phyloP scores from a whole-genome alignment of 2,888 invertebrate genomes.

The Bursaphelenchus okinawaensis region DNA sequence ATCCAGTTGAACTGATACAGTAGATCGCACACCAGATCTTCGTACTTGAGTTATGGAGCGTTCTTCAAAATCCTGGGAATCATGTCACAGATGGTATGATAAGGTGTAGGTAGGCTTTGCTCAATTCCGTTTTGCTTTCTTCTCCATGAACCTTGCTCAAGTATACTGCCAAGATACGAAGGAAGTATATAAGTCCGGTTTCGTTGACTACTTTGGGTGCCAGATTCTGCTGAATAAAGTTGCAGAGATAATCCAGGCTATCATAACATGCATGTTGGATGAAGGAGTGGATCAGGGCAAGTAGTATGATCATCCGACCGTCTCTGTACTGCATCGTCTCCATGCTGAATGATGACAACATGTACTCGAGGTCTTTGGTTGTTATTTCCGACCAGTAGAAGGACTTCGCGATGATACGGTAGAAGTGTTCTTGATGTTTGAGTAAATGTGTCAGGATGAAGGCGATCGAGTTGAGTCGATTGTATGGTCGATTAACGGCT shows the following conservation, averaged over 20 bases:
- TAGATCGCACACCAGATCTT: conserved; percentile 48
- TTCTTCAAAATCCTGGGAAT: conserved; percentile 25
- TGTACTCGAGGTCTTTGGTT: conserved; percentile 20
- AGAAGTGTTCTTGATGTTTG: conserved; percentile 27
- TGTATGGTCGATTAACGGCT: conserved; percentile 39
- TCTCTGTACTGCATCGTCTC: conserved; percentile 30
- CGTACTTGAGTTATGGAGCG: conserved; percentile 19
- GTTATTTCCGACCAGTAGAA: conserved; percentile 26
- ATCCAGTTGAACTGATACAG: conserved; percentile 62
- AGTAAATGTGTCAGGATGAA: conserved; percentile 49
- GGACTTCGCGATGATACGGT: conserved; percentile 24
- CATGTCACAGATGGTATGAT: conserved; percentile 33
- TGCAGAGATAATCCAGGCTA: neutral
- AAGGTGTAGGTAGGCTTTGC: conserved; percentile 19
- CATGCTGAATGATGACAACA: conserved; percentile 28
- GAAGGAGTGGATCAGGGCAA: conserved; percentile 37
- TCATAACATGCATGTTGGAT: conserved; percentile 33
- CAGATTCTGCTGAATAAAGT: conserved; percentile 9
- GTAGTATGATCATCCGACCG: conserved; percentile 26
- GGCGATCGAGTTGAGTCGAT: conserved; percentile 45
- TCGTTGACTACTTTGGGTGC: conserved; percentile 58
- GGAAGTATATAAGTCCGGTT: conserved; percentile 60
- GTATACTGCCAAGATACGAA: conserved; percentile 61
- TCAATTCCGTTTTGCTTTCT: conserved; percentile 17
- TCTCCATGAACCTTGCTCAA: conserved; percentile 26